phyloP scores from a whole-genome alignment of 92 coral and sea anemone genomes.

The Phenganax stokvisi region DNA sequence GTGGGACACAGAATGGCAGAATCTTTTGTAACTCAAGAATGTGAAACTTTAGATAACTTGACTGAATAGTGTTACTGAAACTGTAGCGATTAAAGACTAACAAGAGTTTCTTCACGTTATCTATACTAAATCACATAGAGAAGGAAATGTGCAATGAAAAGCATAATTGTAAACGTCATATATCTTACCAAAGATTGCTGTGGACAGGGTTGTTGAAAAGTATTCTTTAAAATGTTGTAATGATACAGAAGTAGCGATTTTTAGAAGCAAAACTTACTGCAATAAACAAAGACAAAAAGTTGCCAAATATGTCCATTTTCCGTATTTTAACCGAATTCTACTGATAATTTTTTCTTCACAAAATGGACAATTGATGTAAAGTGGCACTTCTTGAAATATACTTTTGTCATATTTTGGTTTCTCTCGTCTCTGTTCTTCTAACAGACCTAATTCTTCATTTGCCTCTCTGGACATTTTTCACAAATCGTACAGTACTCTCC shows the following conservation, averaged over 20 bases:
- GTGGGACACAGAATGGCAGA: too few relatives aligned
- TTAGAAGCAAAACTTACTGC: conserved; percentile 65
- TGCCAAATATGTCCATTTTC: conserved; percentile 91
- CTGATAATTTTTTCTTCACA: conserved; percentile 88
- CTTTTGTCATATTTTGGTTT: conserved; percentile 60
- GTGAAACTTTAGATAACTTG: too few relatives aligned
- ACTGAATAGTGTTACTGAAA: too few relatives aligned
- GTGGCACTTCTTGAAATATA: conserved; percentile 93
- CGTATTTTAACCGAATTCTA: conserved; percentile 71
- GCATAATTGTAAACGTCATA: too few relatives aligned
- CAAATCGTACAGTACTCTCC: not conserved
- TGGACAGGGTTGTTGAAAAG: too few relatives aligned
- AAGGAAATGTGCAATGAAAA: too few relatives aligned
- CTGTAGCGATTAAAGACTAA: too few relatives aligned
- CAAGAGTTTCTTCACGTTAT: too few relatives aligned
- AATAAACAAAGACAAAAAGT: conserved; percentile 86
- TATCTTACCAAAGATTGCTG: too few relatives aligned
- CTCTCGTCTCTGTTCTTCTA: conserved; percentile 38
- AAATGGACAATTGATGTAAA: conserved; percentile 73
- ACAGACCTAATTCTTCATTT: conserved; percentile 6
- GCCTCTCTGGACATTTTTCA: not conserved
- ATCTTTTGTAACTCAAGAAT: too few relatives aligned
- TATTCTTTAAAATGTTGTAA: too few relatives aligned
- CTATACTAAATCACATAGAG: too few relatives aligned
- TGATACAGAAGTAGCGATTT: not conserved